Percentiles rank a stretch among this genome's conserved stretches.
phyloP scores from a whole-genome alignment of 2,888 invertebrate genomes.

The Colostygia pectinataria region DNA sequence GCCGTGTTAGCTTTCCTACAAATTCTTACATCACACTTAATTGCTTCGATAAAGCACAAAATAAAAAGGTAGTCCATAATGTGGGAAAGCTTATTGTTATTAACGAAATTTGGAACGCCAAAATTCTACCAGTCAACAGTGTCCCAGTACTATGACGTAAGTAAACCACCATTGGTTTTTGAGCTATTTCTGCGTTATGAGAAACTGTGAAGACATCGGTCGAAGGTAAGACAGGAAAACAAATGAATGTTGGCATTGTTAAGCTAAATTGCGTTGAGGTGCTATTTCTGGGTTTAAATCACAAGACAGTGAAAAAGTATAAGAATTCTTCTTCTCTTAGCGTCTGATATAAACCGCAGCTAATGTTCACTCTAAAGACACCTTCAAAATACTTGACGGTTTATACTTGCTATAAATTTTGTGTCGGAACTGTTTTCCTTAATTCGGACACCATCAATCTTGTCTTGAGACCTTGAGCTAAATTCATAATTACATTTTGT shows the following conservation, averaged over 20 bases:
- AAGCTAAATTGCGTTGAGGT: slow-evolving; percentile 36
- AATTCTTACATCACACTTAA: too few relatives aligned
- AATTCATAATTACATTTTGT: slow-evolving; percentile 35
- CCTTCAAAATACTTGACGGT: too few relatives aligned
- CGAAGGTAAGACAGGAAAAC: slow-evolving; percentile 55
- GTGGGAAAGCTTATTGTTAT: too few relatives aligned
- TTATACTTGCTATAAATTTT: slow-evolving; percentile 30
- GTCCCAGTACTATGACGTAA: not conserved
- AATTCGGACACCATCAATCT: slow-evolving; percentile 40
- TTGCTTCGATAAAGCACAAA: too few relatives aligned
- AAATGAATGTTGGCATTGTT: slow-evolving; percentile 54
- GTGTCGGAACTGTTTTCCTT: slow-evolving; percentile 38
- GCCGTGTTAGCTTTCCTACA: not conserved
- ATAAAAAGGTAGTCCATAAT: too few relatives aligned
- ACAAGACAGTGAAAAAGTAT: slow-evolving; percentile 22
- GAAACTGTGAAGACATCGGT: slow-evolving; percentile 33
- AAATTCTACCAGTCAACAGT: not conserved
- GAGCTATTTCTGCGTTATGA: slow-evolving; percentile 18
- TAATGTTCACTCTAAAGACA: too few relatives aligned
- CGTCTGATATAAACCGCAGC: too few relatives aligned
- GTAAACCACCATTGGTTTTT: slow-evolving; percentile 1
- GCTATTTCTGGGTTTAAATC: slow-evolving; percentile 31
- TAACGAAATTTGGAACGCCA: not conserved
- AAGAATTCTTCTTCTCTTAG: slow-evolving; percentile 12
- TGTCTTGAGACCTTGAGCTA: slow-evolving; percentile 34